Evolutionary conservation across 2,888 invertebrate genomes (phyloP).

Genomic region (Hirtodrosophila cameraria): DNA sequence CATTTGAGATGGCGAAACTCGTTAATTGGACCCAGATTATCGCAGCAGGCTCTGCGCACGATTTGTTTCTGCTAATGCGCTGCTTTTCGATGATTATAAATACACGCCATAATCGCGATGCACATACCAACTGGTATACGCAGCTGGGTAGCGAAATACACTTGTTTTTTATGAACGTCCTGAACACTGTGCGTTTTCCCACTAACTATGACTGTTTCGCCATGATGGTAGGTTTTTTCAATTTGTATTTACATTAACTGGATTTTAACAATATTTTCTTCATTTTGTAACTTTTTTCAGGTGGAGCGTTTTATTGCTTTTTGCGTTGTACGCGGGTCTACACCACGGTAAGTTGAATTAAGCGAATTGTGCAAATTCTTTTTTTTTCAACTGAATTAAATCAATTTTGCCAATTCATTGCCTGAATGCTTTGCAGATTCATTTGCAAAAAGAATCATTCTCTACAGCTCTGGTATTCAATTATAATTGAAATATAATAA

Average conservation of each 20-base stretch:
- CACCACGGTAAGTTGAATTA: conserved; percentile 14
- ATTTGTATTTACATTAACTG: not conserved
- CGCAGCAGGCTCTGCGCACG: not conserved
- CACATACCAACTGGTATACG: conserved; percentile 25
- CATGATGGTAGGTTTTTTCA: conserved; percentile 50
- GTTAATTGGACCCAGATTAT: conserved; percentile 52
- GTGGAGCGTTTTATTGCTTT: conserved; percentile 61
- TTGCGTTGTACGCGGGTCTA: conserved; percentile 46
- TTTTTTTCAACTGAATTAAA: no score
- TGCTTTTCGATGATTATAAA: conserved; percentile 49
- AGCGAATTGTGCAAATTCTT: no score
- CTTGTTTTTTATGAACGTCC: conserved; percentile 40
- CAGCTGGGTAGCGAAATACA: conserved; percentile 28
- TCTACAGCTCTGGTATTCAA: no score
- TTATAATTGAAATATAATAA: no score
- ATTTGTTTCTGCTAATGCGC: conserved; percentile 49
- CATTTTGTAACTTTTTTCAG: conserved; percentile 11
- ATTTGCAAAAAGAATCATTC: no score
- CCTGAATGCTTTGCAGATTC: no score
- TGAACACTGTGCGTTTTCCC: conserved; percentile 13
- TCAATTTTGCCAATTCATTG: no score
- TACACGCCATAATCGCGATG: conserved; percentile 21
- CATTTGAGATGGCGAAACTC: conserved; percentile 41
- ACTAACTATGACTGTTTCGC: conserved; percentile 9
- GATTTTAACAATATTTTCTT: not conserved